Evolutionary conservation across 2,113 vertebrate species (phyloP).

Genomic region (Ammodytes dubius): DNA sequence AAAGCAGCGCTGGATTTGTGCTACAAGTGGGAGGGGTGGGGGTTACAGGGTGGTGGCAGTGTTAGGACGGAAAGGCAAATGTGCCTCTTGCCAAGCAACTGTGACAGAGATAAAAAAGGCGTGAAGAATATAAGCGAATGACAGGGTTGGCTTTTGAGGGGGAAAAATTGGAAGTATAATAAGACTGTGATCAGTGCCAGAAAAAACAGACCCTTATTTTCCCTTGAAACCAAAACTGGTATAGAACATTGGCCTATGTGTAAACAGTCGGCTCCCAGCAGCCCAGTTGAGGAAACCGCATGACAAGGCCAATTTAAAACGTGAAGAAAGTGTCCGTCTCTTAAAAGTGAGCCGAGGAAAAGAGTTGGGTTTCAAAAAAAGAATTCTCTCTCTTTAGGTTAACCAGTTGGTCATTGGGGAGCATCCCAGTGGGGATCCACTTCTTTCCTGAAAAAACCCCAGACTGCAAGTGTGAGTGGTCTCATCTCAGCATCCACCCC

Average conservation of each 20-base stretch:
- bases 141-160: conserved; percentile 59
- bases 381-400: conserved; percentile 43
- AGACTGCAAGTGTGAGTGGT: conserved; percentile 59
- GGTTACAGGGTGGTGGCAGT: conserved; percentile 41
- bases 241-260: conserved; percentile 64
- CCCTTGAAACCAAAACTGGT: conserved; percentile 67
- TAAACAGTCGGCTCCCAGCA: conserved; percentile 75
- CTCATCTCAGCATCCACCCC: conserved; percentile 63
- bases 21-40: conserved; percentile 40
- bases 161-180: conserved; percentile 67
- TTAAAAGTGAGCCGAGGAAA: conserved; percentile 69
- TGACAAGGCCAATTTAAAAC: conserved; percentile 81
- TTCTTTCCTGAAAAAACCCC: conserved; percentile 53
- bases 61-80: conserved; percentile 69
- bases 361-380: conserved; percentile 60
- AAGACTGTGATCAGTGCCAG: conserved; percentile 69
- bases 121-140: conserved; percentile 70
- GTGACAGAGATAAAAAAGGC: conserved; percentile 79
- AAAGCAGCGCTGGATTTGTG: conserved; percentile 63
- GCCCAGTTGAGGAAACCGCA: conserved; percentile 81
- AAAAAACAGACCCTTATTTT: conserved; percentile 75
- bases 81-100: conserved; percentile 75
- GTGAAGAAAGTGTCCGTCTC: conserved; percentile 79
- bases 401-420: conserved; percentile 75
- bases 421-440: conserved; percentile 64